Evolutionary conservation across 2,113 vertebrate genomes (phyloP), one percentile per base, ranked within the genome.

Genomic region (Cavia porcellus): DNA sequence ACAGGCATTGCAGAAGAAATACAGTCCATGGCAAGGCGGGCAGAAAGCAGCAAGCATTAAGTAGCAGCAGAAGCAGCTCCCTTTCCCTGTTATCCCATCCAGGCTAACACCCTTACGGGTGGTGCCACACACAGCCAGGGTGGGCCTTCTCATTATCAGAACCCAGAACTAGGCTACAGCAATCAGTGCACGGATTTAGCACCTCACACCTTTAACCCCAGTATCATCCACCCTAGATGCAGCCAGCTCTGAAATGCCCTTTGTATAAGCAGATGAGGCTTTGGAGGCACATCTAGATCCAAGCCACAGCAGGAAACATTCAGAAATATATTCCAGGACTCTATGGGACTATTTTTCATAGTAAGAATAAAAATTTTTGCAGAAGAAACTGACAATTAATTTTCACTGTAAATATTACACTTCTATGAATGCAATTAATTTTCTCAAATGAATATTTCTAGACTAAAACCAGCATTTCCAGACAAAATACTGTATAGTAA

Each of bases 401-500:
- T 74, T 79, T 80, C 25, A 89, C 50, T 45, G 25, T 90, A 77
- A n/a, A 90, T 64, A 86, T 55, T 79, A 30, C 0, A 11, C 4
- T 22, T 66, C 77, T 82, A 14, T 20, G 22, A 92, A 30, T 3
- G 45, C 2, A 1, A 59, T 8, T 45, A 17, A 5, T 59, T 57
- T 10, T 61, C 38, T 74, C 22, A 86, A 55, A 3, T 38, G 59
- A 68, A 47, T 35, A 57, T 9, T 17, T 55, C 82, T 86, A 0
- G 2, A 72, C 1, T 79, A 86, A 74, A 68, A 45, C 61, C 28
- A 61, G 0, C 74, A 92, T 84, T 92, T 92, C 32, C 50, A 93
- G 74, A 81, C 32, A 93, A 89, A 92, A 85, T 66, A 85, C 45
- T 80, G 74, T 61, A 9, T 59, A 88, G 57, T 66, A 35, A 94